phyloP scores from a whole-genome alignment of 2,797 vertebrate genomes.

The Stomatorhinus walkeri region DNA sequence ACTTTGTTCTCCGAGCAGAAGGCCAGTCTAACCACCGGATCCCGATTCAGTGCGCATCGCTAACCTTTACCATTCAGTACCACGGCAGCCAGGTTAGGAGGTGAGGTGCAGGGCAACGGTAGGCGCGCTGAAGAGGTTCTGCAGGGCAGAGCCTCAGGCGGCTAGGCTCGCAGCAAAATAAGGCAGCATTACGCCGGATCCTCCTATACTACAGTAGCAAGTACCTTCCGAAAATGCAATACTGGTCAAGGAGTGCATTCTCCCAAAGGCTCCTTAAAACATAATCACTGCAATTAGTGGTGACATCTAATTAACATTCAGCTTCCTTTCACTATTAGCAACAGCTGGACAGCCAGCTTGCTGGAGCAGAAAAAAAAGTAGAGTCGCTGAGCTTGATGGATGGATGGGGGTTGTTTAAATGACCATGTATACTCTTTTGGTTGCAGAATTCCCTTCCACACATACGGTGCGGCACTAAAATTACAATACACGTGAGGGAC shows the following conservation, averaged over 20 bases:
- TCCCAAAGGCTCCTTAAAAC: constrained; percentile 10
- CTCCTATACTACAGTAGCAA: not conserved
- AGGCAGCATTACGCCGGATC: not conserved
- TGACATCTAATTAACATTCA: constrained; percentile 24
- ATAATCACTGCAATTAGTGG: constrained; percentile 19
- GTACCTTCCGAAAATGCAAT: not conserved
- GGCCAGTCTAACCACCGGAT: not conserved
- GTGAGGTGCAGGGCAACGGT: not conserved
- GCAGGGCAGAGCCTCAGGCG: not conserved
- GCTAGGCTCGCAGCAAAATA: not conserved
- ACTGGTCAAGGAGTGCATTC: not conserved
- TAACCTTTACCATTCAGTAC: not conserved
- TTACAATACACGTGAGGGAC: not conserved
- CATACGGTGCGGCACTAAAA: not conserved
- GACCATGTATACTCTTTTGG: not conserved
- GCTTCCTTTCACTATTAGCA: constrained; percentile 17
- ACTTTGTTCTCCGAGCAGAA: not conserved
- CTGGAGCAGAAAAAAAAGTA: not conserved
- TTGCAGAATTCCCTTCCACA: not conserved
- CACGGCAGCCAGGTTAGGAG: not conserved
- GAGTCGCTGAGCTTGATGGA: not conserved
- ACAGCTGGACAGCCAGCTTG: constrained; percentile 20
- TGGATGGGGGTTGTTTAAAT: not conserved
- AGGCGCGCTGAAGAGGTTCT: not conserved
- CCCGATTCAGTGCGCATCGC: not conserved